These are phyloP conservation scores for Varecia variegata DNA, from an alignment of 2,797 vertebrate species.

Conservation along the genomic window DNA sequence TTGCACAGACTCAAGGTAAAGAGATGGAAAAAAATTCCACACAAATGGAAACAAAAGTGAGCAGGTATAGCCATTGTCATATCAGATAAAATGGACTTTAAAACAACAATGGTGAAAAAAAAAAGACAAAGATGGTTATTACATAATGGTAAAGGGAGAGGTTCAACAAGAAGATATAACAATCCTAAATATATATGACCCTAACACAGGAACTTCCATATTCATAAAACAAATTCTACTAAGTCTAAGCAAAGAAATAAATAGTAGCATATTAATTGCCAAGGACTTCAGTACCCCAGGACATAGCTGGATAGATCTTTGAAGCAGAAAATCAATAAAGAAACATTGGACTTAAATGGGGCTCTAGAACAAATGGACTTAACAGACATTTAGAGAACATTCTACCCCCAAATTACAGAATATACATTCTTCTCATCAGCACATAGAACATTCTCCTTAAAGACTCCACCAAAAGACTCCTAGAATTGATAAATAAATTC, in stretches of 20 bases:
- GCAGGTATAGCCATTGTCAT: not conserved
- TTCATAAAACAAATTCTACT: not conserved
- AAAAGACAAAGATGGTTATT: not conserved
- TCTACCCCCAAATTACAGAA: not conserved
- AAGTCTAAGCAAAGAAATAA: not conserved
- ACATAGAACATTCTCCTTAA: not conserved
- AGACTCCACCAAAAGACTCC: no score
- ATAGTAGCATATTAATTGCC: not conserved
- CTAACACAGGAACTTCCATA: not conserved
- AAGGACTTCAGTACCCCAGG: not conserved
- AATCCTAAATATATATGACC: not conserved
- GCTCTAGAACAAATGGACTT: not conserved
- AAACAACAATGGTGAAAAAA: not conserved
- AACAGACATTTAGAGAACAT: not conserved
- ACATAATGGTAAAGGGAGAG: not conserved
- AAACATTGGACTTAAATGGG: not conserved
- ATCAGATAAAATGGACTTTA: not conserved
- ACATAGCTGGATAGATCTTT: not conserved
- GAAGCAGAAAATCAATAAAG: not conserved
- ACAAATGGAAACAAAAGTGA: not conserved
- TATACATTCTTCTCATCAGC: not conserved
- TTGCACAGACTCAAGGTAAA: not conserved
- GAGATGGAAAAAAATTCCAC: not conserved
- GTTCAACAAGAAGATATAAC: not conserved
- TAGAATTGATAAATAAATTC: no score